Conservation (phyloP, 2,113 vertebrate genomes). For the Gymnocephalus cernua region DNA sequence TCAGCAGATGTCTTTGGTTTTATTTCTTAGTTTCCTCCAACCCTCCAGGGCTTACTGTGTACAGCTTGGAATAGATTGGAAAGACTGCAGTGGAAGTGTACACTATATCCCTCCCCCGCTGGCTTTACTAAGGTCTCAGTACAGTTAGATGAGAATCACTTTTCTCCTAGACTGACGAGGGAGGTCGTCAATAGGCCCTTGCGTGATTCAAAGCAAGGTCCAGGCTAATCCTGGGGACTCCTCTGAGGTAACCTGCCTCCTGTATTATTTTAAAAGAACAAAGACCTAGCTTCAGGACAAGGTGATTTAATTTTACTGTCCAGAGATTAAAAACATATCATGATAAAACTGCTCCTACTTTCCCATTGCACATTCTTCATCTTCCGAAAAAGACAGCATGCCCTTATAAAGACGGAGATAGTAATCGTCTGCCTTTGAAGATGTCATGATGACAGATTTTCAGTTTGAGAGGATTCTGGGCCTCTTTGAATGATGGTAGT, state of each 20-base stretch:
- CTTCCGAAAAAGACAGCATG: background rate
- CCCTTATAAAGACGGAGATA: background rate
- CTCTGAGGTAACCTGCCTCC: constrained; percentile 38
- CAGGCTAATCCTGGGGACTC: constrained; percentile 51
- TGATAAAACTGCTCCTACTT: constrained; percentile 25
- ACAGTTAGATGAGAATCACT: constrained; percentile 59
- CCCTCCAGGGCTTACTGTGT: constrained; percentile 46
- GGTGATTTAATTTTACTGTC: constrained; percentile 62
- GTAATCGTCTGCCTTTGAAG: constrained; percentile 3
- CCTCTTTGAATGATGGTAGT: constrained; percentile 12
- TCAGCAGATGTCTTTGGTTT: constrained; percentile 74
- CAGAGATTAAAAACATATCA: constrained; percentile 45
- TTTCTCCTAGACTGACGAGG: constrained; percentile 42
- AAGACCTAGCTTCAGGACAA: constrained; percentile 21
- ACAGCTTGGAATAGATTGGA: constrained; percentile 51
- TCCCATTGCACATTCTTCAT: background rate
- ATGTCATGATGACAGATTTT: constrained; percentile 10
- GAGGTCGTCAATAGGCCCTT: constrained; percentile 59
- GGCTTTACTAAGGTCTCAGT: constrained; percentile 58
- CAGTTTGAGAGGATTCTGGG: background rate
- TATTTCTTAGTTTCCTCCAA: constrained; percentile 35
- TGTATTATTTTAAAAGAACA: constrained; percentile 53
- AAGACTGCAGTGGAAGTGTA: constrained; percentile 37
- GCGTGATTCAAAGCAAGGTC: constrained; percentile 56
- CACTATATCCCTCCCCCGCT: constrained; percentile 47